Evolutionary conservation across 1,140 invertebrate genomes (phyloP).

Genomic region (Lasaia peninsularis): DNA sequence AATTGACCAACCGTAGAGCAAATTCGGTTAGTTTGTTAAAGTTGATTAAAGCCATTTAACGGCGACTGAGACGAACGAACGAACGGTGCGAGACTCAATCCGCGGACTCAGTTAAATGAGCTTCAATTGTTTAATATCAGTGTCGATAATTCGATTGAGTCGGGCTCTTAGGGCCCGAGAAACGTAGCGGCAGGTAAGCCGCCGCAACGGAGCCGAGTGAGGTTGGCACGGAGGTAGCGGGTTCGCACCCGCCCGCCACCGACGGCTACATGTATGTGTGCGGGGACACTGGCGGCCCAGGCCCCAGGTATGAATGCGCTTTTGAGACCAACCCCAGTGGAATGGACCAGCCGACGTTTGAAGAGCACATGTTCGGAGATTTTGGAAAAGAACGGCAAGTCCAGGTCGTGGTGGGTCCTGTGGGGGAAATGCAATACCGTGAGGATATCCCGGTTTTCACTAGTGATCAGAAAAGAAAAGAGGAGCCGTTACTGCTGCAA

Average conservation of each 20-base stretch:
- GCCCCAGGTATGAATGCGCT: constrained; percentile 58
- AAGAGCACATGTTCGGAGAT: constrained; percentile 86
- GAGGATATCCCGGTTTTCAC: constrained; percentile 72
- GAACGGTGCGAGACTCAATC: constrained; percentile 69
- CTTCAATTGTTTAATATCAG: constrained; percentile 76
- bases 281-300: constrained; percentile 46
- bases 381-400: constrained; percentile 81
- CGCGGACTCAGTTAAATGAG: constrained; percentile 66
- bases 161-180: constrained; percentile 36
- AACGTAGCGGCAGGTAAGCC: constrained; percentile 38
- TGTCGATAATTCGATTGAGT: constrained; percentile 56
- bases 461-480: constrained; percentile 71
- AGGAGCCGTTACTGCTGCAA: constrained; percentile 77
- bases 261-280: constrained; percentile 70
- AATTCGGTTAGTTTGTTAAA: constrained; percentile 78
- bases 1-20: constrained; percentile 77
- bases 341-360: constrained; percentile 86
- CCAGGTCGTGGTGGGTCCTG: constrained; percentile 85
- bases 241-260: constrained; percentile 60
- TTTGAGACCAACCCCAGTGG: constrained; percentile 40
- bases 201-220: constrained; percentile 68
- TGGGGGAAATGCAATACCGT: constrained; percentile 76
- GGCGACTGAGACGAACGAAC: constrained; percentile 66
- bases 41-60: constrained; percentile 79
- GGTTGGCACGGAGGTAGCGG: constrained; percentile 64